These are phyloP conservation scores for Drosophila paramelanica DNA, from an alignment of 2,888 invertebrate genomes.

Conservation along the genomic window DNA sequence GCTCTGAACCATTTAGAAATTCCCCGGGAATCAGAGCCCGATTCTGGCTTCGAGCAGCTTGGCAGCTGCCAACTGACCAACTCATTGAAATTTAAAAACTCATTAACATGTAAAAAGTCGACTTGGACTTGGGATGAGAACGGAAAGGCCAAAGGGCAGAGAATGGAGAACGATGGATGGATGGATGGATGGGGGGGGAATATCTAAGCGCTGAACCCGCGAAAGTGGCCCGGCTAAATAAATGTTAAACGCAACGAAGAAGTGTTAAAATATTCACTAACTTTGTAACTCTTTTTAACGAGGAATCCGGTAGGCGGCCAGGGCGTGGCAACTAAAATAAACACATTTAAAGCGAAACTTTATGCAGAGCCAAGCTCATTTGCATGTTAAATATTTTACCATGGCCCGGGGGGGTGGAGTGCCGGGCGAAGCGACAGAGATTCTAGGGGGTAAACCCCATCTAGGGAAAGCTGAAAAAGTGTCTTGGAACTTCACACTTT, in stretches of 20 bases:
- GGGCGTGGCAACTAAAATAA: slow-evolving; percentile 77
- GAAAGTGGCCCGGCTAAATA: slow-evolving; percentile 70
- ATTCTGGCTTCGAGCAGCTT: not conserved
- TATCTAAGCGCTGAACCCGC: slow-evolving; percentile 36
- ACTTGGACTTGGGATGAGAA: not conserved
- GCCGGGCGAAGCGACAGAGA: slow-evolving; percentile 5
- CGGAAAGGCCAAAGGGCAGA: slow-evolving; percentile 10
- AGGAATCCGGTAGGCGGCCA: slow-evolving; percentile 46
- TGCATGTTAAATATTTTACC: slow-evolving; percentile 78
- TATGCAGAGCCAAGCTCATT: slow-evolving; percentile 80
- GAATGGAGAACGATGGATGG: not conserved
- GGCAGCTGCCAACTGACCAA: slow-evolving; percentile 16
- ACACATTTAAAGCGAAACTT: slow-evolving; percentile 80
- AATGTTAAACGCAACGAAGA: slow-evolving; percentile 75
- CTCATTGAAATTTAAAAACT: slow-evolving; percentile 66
- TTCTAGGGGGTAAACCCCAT: slow-evolving; percentile 11
- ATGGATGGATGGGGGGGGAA: not conserved
- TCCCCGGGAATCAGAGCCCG: slow-evolving; percentile 7
- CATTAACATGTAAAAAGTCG: slow-evolving; percentile 60
- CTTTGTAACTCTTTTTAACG: slow-evolving; percentile 80
- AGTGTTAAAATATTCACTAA: slow-evolving; percentile 80
- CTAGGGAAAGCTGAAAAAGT: slow-evolving; percentile 42
- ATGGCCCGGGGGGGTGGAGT: not conserved
- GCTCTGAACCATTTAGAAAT: not conserved
- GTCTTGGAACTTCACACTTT: slow-evolving; percentile 73